These are phyloP conservation scores for Cheilosia vernalis DNA, from an alignment of 2,888 invertebrate genomes.

Conservation along the genomic window DNA sequence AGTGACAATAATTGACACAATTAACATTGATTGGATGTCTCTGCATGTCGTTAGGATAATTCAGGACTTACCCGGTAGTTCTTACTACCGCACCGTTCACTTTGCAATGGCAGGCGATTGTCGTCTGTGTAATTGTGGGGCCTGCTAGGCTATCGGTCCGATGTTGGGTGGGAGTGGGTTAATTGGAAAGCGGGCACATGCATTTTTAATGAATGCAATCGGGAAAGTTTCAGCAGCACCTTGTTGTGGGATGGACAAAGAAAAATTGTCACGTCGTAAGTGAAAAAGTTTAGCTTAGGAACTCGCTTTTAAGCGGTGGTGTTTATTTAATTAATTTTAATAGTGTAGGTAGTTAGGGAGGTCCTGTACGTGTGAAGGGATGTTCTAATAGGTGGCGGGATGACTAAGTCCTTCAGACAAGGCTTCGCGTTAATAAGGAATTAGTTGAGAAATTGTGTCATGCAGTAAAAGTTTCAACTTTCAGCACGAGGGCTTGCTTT, in stretches of 20 bases:
- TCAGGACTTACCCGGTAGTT: conserved; percentile 6
- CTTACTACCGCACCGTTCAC: not conserved
- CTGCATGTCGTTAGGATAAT: conserved; percentile 65
- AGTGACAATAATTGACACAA: conserved; percentile 69
- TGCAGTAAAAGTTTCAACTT: no score
- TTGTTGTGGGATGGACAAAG: not conserved
- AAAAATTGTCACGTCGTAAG: not conserved
- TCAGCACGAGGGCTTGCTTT: no score
- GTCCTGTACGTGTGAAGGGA: no score
- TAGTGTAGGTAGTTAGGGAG: no score
- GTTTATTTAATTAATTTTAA: no score
- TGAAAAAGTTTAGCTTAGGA: not conserved
- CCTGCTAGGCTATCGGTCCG: conserved; percentile 3
- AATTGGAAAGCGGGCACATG: conserved; percentile 35
- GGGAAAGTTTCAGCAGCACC: not conserved
- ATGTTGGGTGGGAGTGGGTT: conserved; percentile 30
- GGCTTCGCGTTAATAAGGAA: no score
- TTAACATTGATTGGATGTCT: conserved; percentile 71
- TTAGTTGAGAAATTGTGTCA: no score
- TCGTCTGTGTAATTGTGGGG: conserved; percentile 2
- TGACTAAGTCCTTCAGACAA: no score
- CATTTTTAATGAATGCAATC: conserved; percentile 45
- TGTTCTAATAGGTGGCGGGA: no score
- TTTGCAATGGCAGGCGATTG: not conserved
- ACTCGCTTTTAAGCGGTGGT: no score